Evolutionary conservation across 2,113 vertebrate genomes (phyloP), one percentile per base, ranked within the genome.

Genomic region (Callocephalon fimbriatum): DNA sequence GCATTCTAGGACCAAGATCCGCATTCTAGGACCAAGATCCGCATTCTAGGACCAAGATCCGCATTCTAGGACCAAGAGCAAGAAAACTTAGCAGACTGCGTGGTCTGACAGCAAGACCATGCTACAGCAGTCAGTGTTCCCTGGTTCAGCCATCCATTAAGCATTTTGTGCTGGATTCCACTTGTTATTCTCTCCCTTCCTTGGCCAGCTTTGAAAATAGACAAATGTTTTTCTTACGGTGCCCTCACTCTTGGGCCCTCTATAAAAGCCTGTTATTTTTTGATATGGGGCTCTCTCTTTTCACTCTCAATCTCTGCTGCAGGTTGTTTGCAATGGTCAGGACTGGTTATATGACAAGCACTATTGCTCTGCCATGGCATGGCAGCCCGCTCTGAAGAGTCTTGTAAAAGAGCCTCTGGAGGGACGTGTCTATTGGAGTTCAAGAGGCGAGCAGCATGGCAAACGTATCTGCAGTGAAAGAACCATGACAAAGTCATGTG

Each of bases 311-410:
- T 63, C 27, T 82, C 70, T 2, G 9, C 58, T 26, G 10, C 51
- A 25, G 51, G 32, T 26, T 68, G 9, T 68, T 78, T 67, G 47
- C 27, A 19, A 10, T 0, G 5, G 38, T 6, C 3, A 2, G 73
- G 42, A 54, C 29, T 32, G 6, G 45, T n/a, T n/a, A 4, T 4
- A 3, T 2, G 18, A 27, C 19, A 12, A 53, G 61, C 9, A 22
- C n/a, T 37, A 4, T 14, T 42, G 32, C 27, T 61, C 7, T 51
- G 7, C 58, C 3, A 2, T 3, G 7, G 5, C 1, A 1, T 3
- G 10, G 68, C 84, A 75, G 27, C 38, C 51, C 4, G 0, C 29
- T 66, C 81, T 25, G 53, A 70, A 73, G 53, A n/a, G 47, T 35
- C 26, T 92, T 40, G 26, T 9, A 6, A 12, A 50, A 72, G 38